Percentiles rank a stretch among this genome's conserved stretches.
These are phyloP conservation scores for Accipiter cooperii DNA, from an alignment of 2,113 vertebrate species.

Conservation along the genomic window DNA sequence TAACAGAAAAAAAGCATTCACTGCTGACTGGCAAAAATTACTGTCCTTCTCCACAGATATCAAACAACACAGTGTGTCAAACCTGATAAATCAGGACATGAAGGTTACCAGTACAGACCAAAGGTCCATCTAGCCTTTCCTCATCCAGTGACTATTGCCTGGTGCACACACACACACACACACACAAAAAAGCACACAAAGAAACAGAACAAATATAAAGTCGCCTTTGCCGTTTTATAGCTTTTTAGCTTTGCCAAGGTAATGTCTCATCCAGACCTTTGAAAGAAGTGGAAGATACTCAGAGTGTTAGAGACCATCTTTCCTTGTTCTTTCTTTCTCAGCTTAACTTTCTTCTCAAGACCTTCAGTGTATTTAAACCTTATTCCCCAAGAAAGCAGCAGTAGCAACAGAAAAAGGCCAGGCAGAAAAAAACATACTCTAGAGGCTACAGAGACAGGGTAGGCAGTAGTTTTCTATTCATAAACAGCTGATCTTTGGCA, in stretches of 20 bases:
- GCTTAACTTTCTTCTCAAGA: neutral
- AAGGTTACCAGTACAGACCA: neutral
- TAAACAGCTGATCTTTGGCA: neutral
- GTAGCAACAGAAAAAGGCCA: neutral
- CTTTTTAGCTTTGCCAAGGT: neutral
- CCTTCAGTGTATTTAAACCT: neutral
- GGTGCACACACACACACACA: too few relatives aligned
- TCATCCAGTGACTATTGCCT: neutral
- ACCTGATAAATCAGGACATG: neutral
- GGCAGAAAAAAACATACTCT: accelerated
- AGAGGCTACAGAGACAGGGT: neutral
- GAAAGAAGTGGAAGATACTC: neutral
- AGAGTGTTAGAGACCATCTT: neutral
- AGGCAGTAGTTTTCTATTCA: neutral
- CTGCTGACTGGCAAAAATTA: neutral
- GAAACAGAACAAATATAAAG: neutral
- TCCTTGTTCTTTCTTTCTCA: neutral
- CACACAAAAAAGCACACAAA: neutral
- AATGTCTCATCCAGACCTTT: neutral
- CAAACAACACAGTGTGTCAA: neutral
- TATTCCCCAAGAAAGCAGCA: neutral
- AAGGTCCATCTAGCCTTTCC: neutral
- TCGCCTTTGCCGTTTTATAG: neutral
- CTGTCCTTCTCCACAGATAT: neutral
- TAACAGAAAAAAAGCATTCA: neutral